Base-by-base conservation (phyloP, 1,140 invertebrate species). In the Sminthurinus signatus region DNA sequence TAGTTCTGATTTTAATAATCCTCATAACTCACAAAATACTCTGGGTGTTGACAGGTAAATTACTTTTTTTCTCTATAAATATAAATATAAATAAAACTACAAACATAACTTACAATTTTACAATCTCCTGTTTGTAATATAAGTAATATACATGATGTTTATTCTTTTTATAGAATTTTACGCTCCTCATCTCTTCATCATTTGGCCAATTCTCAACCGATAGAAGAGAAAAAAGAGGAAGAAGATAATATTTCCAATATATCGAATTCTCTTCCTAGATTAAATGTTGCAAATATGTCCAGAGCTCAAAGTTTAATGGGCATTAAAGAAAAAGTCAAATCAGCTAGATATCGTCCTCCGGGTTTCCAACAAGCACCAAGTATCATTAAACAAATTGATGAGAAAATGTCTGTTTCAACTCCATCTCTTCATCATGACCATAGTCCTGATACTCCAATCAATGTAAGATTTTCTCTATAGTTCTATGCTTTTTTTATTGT, bases 281-380 rank as follows among this genome's bases (percentile, higher is more conserved):
- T 72, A 14, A 69, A 72, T 36, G 52, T 64, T 1, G 54, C 42
- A 15, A 65, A 66, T 36, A 69, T 69, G 51, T 65, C 67, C 21
- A 54, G 68, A 43, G 68, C 68, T 62, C 64, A 69, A 31, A 69
- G 68, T 60, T 57, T 62, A 43, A 51, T 43, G 1, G 50, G 60
- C 10, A 64, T 42, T 43, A 81, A 65, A 80, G 79, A 52, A 82
- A 81, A 42, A 64, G 88, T 89, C 2, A 90, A 91, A 73, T 91
- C 88, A 29, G 90, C 90, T 3, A 77, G 91, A 2, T 93, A 93
- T 74, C 78, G 90, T 1, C 88, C 90, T 0, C 89, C 89, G 0
- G 89, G 90, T 0, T 87, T 89, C 75, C 81, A 80, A 52, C 80
- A 80, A 50, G 73, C 74, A 72, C 25, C 43, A 66, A 65, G 44